phyloP scores from a whole-genome alignment of 53 echinoderm and acorn worm genomes.

The Holothuria leucospilota region DNA sequence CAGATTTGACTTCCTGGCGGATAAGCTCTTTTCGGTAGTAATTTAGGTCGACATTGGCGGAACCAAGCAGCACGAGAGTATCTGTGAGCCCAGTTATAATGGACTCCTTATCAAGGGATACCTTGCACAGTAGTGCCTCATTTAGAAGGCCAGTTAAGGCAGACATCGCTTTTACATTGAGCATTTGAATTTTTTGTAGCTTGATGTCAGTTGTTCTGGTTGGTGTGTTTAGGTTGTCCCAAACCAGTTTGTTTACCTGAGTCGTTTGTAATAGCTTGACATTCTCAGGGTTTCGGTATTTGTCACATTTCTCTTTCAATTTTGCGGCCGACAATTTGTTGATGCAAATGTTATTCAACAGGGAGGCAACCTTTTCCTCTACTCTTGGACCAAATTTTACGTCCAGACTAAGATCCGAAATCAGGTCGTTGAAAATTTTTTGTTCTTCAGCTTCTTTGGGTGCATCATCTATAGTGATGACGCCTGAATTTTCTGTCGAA shows the following conservation, averaged over 20 bases:
- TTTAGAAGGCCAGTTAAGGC: not conserved
- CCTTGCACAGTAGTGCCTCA: not conserved
- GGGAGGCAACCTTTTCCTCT: no score
- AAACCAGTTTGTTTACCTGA: constrained; percentile 12
- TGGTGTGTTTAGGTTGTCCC: not conserved
- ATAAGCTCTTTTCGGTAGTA: not conserved
- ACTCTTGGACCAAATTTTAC: no score
- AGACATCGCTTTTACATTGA: constrained; percentile 5
- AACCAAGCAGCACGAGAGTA: no score
- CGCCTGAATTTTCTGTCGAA: no score
- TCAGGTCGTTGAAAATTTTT: no score
- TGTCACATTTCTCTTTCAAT: no score
- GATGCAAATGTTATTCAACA: no score
- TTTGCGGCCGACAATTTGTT: no score
- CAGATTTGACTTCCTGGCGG: not conserved
- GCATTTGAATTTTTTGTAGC: not conserved
- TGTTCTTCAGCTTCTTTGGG: no score
- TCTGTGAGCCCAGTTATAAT: not conserved
- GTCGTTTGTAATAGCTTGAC: not conserved
- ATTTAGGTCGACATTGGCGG: not conserved
- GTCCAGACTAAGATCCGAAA: no score
- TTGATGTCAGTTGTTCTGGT: constrained; percentile 15
- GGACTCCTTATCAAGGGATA: not conserved
- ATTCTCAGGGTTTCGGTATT: not conserved
- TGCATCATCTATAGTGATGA: no score